A percentile compares a stretch with the other conserved stretches of the same genome.
Conservation (phyloP, 2,113 vertebrate species). For the Odobenus rosmarus region DNA sequence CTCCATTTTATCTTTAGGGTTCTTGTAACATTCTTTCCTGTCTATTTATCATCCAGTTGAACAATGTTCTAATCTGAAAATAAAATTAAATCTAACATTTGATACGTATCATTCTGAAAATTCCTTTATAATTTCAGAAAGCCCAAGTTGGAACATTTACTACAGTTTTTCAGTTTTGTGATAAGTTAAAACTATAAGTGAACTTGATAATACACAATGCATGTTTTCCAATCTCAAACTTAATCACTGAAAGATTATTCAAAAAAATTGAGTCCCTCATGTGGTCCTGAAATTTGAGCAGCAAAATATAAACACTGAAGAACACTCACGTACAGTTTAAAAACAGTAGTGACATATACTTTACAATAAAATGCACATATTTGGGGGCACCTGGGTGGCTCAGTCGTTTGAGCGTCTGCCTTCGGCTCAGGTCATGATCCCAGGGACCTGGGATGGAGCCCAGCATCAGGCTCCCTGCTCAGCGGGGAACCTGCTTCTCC, state of each 20-base stretch:
- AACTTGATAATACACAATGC: neutral
- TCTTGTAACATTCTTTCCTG: neutral
- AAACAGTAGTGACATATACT: neutral
- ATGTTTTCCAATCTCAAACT: neutral
- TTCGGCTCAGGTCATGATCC: no score
- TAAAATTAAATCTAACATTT: conserved; percentile 20
- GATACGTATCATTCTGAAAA: conserved; percentile 19
- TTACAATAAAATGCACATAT: neutral
- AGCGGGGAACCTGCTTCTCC: no score
- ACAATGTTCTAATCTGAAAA: conserved; percentile 2
- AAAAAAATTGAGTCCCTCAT: neutral
- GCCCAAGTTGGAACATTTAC: neutral
- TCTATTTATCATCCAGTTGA: neutral
- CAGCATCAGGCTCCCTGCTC: no score
- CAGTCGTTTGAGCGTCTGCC: no score
- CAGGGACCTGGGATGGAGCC: no score
- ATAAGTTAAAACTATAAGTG: neutral
- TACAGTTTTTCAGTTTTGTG: neutral
- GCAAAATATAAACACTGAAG: conserved; percentile 4
- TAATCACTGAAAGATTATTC: neutral
- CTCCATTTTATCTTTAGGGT: neutral
- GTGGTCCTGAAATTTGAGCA: neutral
- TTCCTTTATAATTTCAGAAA: conserved; percentile 27
- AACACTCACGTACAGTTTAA: neutral
- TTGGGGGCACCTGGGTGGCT: no score